Base-by-base conservation (phyloP, 2,888 invertebrate genomes). In the Drosophila parthenogenetica region DNA sequence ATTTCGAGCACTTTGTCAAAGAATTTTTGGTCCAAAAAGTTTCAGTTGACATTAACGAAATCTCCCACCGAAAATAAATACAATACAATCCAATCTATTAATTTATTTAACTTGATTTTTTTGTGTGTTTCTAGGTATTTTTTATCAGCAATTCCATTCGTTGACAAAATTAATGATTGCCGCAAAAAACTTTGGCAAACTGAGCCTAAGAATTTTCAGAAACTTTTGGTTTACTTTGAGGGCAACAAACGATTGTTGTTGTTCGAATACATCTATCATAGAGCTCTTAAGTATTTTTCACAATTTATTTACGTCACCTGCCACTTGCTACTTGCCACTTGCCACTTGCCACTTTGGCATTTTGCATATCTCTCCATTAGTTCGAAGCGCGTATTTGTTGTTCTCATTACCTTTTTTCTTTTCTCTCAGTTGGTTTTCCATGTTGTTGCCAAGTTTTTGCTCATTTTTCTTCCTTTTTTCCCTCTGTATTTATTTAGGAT, bases 231-330 rank as follows among this genome's bases (percentile, higher is more conserved):
- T 69, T 60, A 57, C 51, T 57, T 75, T 61, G 35, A 55, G 51
- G 25, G 50, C 14, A 16, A 43, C 62, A 45, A 54, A 45, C 55
- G 64, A 49, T 64, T 65, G 53, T 29, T 79, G 50, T 39, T 63
- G 49, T 39, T 60, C 46, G 13, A 58, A 51, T 53, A 74, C 88
- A 83, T 89, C 86, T 81, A 83, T 89, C 88, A 83, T 78, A 75
- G 62, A 78, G 82, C 73, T 68, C 62, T 66, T 70, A 68, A 68
- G 75, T 87, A 85, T 87, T 87, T 76, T 59, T 19, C 57, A 75
- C 89, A 87, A 83, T 83, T 87, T 83, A 81, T 83, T 78, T 62
- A 85, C 75, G 82, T 83, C 82, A 88, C 73, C 82, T 71, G 87
- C 68, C 76, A 79, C 76, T 77, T 80, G 77, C 64, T 62, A 59